Evolutionary conservation across 2,888 invertebrate species (phyloP), one percentile per base, ranked within the genome.

Genomic region (Philereme vetulata): DNA sequence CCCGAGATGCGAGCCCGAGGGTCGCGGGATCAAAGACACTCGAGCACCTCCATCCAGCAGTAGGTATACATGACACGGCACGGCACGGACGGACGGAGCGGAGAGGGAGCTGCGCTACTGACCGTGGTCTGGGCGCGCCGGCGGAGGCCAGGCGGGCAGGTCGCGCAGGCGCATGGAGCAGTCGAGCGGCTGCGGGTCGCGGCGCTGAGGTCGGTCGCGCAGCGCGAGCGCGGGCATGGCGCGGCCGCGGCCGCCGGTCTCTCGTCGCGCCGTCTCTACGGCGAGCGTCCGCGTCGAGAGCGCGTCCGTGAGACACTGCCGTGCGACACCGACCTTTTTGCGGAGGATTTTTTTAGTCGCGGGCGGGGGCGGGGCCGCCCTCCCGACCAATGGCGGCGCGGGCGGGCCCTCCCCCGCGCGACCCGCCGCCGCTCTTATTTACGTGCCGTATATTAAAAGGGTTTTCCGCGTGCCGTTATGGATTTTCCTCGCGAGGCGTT

Each of bases 141-240:
- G 84, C 72, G 85, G 84, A 72, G 87, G 86, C 86, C 86, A 85
- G 77, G 85, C 84, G 73, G 86, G 86, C 76, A 86, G 80, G 75
- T 86, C 88, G 78, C 89, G 91, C 85, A 90, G 88, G 83, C 90
- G 88, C 93, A 95, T 95, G 84, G 95, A 95, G 90, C 95, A 95
- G 93, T 95, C 95, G 76, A 95, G 92, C 72, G 95, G 95, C 88
- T 95, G 95, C 50, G 51, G 95, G 82, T 87, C 82, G 93, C 91
- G 84, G 44, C 44, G 51, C 4, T 9, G 47, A 42, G 11, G 95
- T 82, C 88, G 95, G 82, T 88, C 84, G 93, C 92, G 85, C 80
- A 93, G 92, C 74, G 93, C 93, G 83, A 94, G 93, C 93, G 94
- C 94, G 86, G 94, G 95, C 93, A 94, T 94, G 78, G 93, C 93